These are phyloP conservation scores for Rhagologus leucostigma DNA, from an alignment of 2,113 vertebrate species.

Conservation along the genomic window DNA sequence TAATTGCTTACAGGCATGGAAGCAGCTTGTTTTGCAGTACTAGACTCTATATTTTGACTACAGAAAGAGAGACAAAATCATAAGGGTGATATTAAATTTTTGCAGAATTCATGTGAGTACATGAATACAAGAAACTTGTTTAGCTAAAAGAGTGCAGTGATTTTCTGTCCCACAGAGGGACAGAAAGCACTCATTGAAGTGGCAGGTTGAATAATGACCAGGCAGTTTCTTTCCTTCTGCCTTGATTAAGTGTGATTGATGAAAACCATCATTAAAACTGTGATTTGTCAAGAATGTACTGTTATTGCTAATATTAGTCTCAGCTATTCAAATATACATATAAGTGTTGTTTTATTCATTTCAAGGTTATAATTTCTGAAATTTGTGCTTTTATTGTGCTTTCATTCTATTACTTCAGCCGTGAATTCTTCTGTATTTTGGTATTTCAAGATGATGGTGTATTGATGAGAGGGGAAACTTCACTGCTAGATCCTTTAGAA, in stretches of 20 bases:
- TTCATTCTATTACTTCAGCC: not conserved
- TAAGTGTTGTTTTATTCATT: not conserved
- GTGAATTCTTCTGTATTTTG: not conserved
- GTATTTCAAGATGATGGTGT: not conserved
- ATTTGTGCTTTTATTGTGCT: not conserved
- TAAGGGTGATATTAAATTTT: not conserved
- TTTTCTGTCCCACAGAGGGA: constrained; percentile 75
- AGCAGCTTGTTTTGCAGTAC: not conserved
- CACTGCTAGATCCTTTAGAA: not conserved
- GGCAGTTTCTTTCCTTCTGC: constrained; percentile 56
- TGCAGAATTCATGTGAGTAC: not conserved
- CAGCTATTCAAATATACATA: not conserved
- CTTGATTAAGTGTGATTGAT: constrained; percentile 72
- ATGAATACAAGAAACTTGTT: constrained; percentile 34
- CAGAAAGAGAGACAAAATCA: not conserved
- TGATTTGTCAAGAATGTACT: constrained; percentile 64
- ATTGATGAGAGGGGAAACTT: not conserved
- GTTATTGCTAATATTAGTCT: not conserved
- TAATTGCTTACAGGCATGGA: not conserved
- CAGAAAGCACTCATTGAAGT: constrained; percentile 55
- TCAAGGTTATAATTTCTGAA: not conserved
- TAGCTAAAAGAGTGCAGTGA: constrained; percentile 71
- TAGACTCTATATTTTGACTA: not conserved
- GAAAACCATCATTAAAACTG: constrained; percentile 62
- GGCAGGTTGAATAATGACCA: constrained; percentile 65